A percentile compares a stretch with the other conserved stretches of the same genome.
Conservation (phyloP, 2,797 vertebrate genomes). For the Bovichtus diacanthus region DNA sequence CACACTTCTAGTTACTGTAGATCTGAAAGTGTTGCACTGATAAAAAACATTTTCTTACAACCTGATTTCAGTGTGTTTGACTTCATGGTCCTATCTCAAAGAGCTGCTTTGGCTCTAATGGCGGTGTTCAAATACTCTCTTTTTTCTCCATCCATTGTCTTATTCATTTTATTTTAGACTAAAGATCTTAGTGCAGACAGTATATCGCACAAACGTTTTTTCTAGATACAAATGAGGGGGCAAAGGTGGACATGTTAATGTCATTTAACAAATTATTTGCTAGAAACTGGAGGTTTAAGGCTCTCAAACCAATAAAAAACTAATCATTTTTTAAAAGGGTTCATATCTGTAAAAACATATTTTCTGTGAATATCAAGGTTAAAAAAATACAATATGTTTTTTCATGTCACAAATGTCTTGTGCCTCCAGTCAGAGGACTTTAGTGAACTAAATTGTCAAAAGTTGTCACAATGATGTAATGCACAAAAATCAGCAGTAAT, state of each 20-base stretch:
- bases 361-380: neutral
- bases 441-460: neutral
- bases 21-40: neutral
- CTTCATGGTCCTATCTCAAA: neutral
- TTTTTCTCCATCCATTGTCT: neutral
- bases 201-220: neutral
- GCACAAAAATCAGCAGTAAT: neutral
- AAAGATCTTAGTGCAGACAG: neutral
- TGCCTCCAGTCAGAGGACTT: neutral
- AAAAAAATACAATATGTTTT: no score
- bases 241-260: neutral
- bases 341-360: neutral
- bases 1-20: neutral
- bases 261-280: neutral
- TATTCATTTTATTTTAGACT: neutral
- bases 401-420: neutral
- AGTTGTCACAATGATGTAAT: neutral
- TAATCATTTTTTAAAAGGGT: neutral
- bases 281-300: neutral
- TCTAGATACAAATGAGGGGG: neutral
- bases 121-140: neutral
- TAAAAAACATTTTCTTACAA: neutral
- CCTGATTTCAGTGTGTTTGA: conserved; percentile 8
- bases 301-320: neutral
- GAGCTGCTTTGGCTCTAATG: neutral